Conservation (phyloP, 30 jellyfish, hydroid and myxozoan genomes). For the Morbakka virulenta region DNA sequence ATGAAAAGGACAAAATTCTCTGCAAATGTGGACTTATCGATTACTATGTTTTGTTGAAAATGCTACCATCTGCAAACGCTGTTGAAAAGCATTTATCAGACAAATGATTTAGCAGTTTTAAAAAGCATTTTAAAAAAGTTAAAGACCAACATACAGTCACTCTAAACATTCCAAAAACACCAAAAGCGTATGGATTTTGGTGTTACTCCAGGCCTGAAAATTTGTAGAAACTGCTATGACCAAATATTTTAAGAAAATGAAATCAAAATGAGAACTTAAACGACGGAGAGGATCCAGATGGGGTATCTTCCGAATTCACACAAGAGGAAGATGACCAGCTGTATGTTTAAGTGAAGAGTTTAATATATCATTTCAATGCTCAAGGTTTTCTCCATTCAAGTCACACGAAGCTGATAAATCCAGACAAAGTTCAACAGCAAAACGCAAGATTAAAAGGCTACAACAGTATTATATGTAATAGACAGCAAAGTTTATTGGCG, state of each 20-base stretch:
- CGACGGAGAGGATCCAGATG: too few species aligned
- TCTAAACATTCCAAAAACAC: not conserved
- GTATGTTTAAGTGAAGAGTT: not conserved
- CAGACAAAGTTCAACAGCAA: not conserved
- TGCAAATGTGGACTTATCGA: not conserved
- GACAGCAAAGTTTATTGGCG: constrained; percentile 7
- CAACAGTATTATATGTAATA: not conserved
- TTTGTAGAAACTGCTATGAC: not conserved
- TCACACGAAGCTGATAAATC: not conserved
- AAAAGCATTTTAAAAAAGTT: not conserved
- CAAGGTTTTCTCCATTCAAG: constrained; percentile 5
- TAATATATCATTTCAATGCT: not conserved
- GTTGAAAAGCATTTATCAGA: not conserved
- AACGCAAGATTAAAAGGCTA: not conserved
- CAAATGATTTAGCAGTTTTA: not conserved
- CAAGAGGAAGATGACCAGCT: too few species aligned
- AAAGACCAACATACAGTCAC: not conserved
- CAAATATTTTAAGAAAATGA: too few species aligned
- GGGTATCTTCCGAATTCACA: not conserved
- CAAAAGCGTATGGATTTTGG: too few species aligned
- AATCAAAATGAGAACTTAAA: too few species aligned
- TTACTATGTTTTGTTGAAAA: not conserved
- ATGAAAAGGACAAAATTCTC: not conserved
- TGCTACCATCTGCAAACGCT: not conserved
- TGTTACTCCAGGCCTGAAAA: not conserved